Evolutionary conservation across 2,797 vertebrate species (phyloP), one percentile per base, ranked within the genome.

Genomic region (Siniperca obscura): DNA sequence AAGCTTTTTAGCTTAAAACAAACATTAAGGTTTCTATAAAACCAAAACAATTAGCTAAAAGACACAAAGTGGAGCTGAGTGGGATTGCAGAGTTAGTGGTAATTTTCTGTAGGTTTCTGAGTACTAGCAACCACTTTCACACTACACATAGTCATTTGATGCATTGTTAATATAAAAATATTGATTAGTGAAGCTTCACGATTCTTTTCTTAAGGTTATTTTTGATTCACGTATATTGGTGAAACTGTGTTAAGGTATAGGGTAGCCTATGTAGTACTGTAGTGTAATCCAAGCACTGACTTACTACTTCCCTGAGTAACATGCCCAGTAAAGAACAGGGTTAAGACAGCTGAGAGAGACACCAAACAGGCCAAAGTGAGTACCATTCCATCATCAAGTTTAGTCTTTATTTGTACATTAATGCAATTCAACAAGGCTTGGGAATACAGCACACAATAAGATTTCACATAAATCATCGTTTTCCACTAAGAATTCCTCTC

Each of bases 321-420:
- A 46, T 48, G 16, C 42, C 22, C 8, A 27, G 38, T 64, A 34
- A 12, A 53, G 9, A 16, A 22, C 44, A 78, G 34, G 10, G 19
- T 59, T 40, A 34, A 62, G n/a, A 76, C 34, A 57, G 64, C 19
- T 42, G 19, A 72, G n/a, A 79, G 53, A 69, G 46, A 86, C 19
- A 73, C 73, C n/a, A 79, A 82, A 80, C 52, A 83, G 48, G n/a
- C 61, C 50, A 74, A 11, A 78, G n/a, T 19, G n/a, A 91, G 34
- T 69, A 74, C 86, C 46, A 65, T 68, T 81, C 66, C 82, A 92
- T 83, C 90, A 94, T 84, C 82, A 88, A 90, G 60, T 83, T 79
- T 67, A 85, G 76, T 86, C 80, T 94, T 95, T 94, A 94, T 94
- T 94, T 90, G 74, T 76, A 94, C 90, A 93, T 88, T 79, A 85